A percentile compares a stretch with the other conserved stretches of the same genome.
Conservation (phyloP, 2,888 invertebrate species). For the Emesis russula region DNA sequence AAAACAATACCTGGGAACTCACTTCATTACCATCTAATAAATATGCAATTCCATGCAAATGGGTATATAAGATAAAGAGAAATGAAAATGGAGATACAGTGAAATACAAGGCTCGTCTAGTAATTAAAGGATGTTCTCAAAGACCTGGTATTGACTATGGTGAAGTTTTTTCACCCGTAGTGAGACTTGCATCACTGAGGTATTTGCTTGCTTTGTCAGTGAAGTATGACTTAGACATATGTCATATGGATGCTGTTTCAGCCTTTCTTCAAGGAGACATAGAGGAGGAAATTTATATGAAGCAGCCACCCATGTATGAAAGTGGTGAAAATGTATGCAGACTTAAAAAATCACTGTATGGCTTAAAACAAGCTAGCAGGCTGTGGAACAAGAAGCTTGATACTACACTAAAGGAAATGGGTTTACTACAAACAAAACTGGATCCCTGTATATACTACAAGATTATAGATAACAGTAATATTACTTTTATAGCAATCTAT, state of each 20-base stretch:
- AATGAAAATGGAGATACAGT: no score
- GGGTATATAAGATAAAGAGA: constrained; percentile 63
- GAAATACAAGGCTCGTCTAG: not conserved
- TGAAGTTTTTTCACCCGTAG: no score
- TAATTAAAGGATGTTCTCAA: not conserved
- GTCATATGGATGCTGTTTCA: constrained; percentile 76
- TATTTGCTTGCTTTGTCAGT: not conserved
- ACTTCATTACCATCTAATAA: not conserved
- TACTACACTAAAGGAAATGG: not conserved
- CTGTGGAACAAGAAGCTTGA: constrained; percentile 16
- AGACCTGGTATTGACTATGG: no score
- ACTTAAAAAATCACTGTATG: not conserved
- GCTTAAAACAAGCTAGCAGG: constrained; percentile 14
- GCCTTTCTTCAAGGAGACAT: constrained; percentile 80
- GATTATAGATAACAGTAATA: not conserved
- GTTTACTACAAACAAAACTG: not conserved
- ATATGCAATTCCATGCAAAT: not conserved
- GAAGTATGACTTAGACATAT: constrained; percentile 49
- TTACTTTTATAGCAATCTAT: no score
- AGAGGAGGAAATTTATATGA: constrained; percentile 79
- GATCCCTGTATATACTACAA: constrained; percentile 7
- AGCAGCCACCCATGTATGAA: constrained; percentile 45
- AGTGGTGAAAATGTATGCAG: constrained; percentile 69
- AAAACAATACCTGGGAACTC: not conserved
- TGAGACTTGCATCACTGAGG: no score